Percentiles rank a stretch among this genome's conserved stretches.
Conservation (phyloP, 2,113 vertebrate genomes). For the Gnathonemus echidnorhynchus region DNA sequence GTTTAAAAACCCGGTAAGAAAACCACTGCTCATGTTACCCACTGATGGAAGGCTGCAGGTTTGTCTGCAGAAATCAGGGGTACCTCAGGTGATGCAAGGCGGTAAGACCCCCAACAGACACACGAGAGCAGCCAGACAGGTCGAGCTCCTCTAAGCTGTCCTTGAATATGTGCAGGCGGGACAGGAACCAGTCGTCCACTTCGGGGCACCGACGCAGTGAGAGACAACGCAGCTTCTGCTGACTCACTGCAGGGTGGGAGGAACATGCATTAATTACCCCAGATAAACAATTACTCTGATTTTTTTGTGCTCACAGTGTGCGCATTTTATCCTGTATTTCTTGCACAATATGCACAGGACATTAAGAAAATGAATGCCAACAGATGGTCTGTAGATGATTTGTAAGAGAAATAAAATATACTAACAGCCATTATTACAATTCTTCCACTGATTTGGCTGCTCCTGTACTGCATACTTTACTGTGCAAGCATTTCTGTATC, state of each 20-base stretch:
- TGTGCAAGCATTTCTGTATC: not conserved
- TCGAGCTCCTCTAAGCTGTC: conserved; percentile 65
- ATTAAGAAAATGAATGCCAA: not conserved
- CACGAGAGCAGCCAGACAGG: conserved; percentile 64
- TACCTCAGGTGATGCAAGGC: conserved; percentile 74
- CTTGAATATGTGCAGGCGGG: conserved; percentile 59
- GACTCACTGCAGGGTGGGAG: conserved; percentile 35
- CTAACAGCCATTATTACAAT: not conserved
- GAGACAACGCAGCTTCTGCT: conserved; percentile 56
- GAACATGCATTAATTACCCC: not conserved
- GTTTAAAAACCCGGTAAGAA: not conserved
- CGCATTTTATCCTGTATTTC: not conserved
- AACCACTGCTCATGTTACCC: not conserved
- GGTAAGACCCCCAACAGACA: conserved; percentile 69
- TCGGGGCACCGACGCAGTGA: conserved; percentile 63
- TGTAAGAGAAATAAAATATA: not conserved
- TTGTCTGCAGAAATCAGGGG: not conserved
- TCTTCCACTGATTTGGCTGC: not conserved
- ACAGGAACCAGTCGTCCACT: conserved; percentile 76
- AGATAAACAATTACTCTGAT: not conserved
- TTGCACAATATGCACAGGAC: not conserved
- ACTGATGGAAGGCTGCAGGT: not conserved
- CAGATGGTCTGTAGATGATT: not conserved
- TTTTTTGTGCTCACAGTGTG: not conserved
- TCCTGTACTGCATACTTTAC: not conserved